Base-by-base conservation (phyloP, 2,797 vertebrate species). In the Gymnocypris eckloni region DNA sequence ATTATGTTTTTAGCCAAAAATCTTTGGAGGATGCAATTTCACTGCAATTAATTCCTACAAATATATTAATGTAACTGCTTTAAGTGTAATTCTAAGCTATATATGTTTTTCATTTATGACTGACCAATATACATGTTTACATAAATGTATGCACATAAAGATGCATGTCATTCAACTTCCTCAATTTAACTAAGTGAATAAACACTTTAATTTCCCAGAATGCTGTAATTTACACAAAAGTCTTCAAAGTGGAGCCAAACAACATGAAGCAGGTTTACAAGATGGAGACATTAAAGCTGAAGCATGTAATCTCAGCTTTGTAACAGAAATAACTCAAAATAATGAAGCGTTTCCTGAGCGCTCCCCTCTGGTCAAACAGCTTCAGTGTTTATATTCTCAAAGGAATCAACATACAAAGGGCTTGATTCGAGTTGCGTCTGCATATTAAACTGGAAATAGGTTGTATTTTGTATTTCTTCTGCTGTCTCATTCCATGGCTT, bases 381-480 rank as follows among this genome's bases (percentile, higher is more conserved):
- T 8, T 18, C 64, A 67, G 66, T 67, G 16, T 20, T 28, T 69
- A 20, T 39, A 22, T 41, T 70, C 9, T 70, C 37, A 69, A 8
- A 39, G 20, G 12, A 15, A 43, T n/a, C 69, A 43, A 2, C 18
- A 20, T 43, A 13, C 39, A 43, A n/a, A 45, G 6, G 70, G 22
- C 41, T 45, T 15, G 4, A 25, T 43, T 43, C 20, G 12, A 12
- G 67, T n/a, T 41, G 41, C 5, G 50, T 69, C 8, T 48, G 18
- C 66, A 37, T 73, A 75, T 64, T 59, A 25, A 28, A 25, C 41
- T 9, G 70, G 18, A 77, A 59, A 16, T 82, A 70, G 69, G n/a
- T 5, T 82, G 73, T 37, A 22, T 59, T 41, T 20, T 33, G 4
- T 41, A 81, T 33, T 22, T 64, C 16, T 59, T 7, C 45, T 82